These are phyloP conservation scores for Heterodera filipjevi DNA, from an alignment of 2,888 invertebrate genomes.

Conservation along the genomic window DNA sequence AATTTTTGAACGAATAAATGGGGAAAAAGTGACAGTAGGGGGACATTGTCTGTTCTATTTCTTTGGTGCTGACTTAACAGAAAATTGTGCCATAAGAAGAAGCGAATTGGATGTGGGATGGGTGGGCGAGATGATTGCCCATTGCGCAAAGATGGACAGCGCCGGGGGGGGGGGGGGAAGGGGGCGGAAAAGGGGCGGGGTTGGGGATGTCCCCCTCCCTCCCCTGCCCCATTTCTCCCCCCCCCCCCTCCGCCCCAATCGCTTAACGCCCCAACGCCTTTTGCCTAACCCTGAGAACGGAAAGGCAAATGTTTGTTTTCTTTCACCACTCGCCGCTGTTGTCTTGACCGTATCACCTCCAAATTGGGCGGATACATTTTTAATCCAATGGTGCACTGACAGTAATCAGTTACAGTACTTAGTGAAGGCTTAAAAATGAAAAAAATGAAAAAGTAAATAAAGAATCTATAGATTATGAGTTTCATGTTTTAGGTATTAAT, in stretches of 20 bases:
- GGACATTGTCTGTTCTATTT: not conserved
- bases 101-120: not conserved
- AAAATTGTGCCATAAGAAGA: not conserved
- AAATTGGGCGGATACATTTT: not conserved
- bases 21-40: not conserved
- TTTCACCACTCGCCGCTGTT: not conserved
- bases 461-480: no score
- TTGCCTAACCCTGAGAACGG: not conserved
- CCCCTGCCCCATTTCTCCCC: not conserved
- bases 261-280: constrained; percentile 9
- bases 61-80: not conserved
- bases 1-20: not conserved
- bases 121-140: not conserved
- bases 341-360: not conserved
- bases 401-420: not conserved
- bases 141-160: not conserved
- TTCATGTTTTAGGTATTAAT: no score
- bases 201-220: not conserved
- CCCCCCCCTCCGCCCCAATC: constrained; percentile 7
- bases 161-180: not conserved
- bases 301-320: not conserved
- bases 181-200: not conserved
- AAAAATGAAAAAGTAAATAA: not conserved
- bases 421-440: not conserved
- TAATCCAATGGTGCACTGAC: not conserved